These are phyloP conservation scores for Otolemur crassicaudatus DNA, from an alignment of 2,797 vertebrate genomes.

Conservation along the genomic window DNA sequence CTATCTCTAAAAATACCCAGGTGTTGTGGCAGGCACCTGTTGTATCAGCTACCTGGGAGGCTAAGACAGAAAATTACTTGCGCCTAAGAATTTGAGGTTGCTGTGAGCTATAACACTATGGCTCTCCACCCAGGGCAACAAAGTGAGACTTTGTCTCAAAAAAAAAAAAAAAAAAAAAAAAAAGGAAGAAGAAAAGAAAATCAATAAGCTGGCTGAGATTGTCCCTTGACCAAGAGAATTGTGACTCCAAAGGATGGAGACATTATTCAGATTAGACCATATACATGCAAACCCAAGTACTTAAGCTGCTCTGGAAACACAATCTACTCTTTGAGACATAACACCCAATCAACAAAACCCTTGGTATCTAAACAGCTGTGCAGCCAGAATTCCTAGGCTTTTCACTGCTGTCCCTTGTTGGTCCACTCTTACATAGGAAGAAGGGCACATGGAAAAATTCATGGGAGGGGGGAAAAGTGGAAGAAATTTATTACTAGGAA, in stretches of 20 bases:
- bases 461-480: background rate
- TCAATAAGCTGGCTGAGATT: background rate
- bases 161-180: too few species aligned
- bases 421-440: background rate
- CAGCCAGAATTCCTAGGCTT: background rate
- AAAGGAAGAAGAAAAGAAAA: background rate
- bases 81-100: too few species aligned
- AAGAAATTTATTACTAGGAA: slow-evolving; percentile 3
- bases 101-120: too few species aligned
- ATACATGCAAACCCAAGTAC: rapidly evolving
- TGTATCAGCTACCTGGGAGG: too few species aligned
- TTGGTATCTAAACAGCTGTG: background rate
- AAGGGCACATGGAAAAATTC: background rate
- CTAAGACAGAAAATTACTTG: too few species aligned
- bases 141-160: too few species aligned
- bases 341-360: background rate
- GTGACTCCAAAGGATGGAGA: background rate
- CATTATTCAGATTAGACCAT: background rate
- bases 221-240: background rate
- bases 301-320: background rate
- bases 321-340: background rate
- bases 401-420: background rate
- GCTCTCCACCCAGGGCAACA: too few species aligned
- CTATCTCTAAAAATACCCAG: too few species aligned
- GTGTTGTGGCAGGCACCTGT: too few species aligned